These are phyloP conservation scores for Turdus rufiventris DNA, from an alignment of 2,113 vertebrate species.

Conservation along the genomic window DNA sequence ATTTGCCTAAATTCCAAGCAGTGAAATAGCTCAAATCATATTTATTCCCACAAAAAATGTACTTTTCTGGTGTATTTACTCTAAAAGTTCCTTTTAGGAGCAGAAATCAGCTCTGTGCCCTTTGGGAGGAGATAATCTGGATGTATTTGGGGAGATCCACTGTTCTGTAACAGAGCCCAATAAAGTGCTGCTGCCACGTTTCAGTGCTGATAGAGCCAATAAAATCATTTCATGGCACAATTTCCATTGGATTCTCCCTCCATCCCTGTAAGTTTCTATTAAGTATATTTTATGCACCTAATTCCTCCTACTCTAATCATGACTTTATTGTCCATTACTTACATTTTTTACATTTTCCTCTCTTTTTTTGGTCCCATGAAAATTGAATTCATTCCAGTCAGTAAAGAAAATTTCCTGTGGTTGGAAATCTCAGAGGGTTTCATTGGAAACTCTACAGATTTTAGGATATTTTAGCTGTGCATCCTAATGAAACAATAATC, in stretches of 20 bases:
- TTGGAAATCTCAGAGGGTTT: neutral
- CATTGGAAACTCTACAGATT: fast-evolving
- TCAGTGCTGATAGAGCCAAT: neutral
- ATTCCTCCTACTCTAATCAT: neutral
- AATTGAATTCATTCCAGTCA: neutral
- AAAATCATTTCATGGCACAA: neutral
- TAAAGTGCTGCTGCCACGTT: neutral
- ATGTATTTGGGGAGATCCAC: neutral
- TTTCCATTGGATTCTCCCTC: neutral
- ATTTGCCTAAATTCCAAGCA: neutral
- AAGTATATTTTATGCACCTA: neutral
- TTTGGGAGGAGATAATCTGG: neutral
- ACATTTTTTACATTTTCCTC: neutral
- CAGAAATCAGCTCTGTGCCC: neutral
- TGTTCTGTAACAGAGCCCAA: neutral
- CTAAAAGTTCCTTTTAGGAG: neutral
- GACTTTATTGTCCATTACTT: neutral
- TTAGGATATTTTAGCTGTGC: neutral
- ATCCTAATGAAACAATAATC: no score
- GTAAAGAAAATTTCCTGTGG: neutral
- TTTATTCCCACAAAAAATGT: neutral
- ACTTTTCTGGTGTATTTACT: neutral
- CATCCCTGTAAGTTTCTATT: neutral
- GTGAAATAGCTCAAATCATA: neutral
- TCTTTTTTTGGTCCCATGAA: neutral